Base-by-base conservation (phyloP, 2,888 invertebrate genomes). In the Enchytraeus crypticus region DNA sequence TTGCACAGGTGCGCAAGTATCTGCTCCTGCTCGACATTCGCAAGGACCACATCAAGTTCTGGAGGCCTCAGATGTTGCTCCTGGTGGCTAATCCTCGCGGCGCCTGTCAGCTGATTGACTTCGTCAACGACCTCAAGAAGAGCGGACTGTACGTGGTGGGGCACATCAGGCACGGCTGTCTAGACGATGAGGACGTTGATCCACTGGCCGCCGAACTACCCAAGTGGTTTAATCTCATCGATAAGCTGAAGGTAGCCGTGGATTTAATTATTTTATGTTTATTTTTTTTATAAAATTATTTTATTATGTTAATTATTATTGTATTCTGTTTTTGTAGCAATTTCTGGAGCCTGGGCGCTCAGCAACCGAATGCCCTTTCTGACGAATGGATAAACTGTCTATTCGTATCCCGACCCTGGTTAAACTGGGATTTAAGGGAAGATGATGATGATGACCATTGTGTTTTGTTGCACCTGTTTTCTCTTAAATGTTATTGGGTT, bases 21-120 rank as follows among this genome's bases (percentile, higher is more conserved):
- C 83, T 98, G 11, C 82, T 99, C 0, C 85, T 98, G 79, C 80
- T 98, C 76, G 98, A 98, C 80, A 89, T 90, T 0, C 85, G 98
- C 0, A 95, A 98, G 69, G 91, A 95, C 76, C 98, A 98, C 80
- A 96, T 99, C 2, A 97, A 97, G 82, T 98, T 93, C 81, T 98
- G 98, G 98, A 83, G 97, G 2, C 97, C 97, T 0, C 97, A 98
- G 83, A 89, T 98, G 81, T 80, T 98, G 59, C 82, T 98, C 2
- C 83, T 98, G 79, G 88, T 98, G 0, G 86, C 91, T 0, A 91
- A 92, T 62, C 97, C 97, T 0, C 83, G 95, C 11, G 88, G 91
- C 5, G 84, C 88, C 14, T 90, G 91, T 73, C 92, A 95, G 0
- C 83, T 97, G 49, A 92, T 98, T 43, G 89, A 92, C 80, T 98